Percentiles rank a stretch among this genome's conserved stretches.
Evolutionary conservation across 2,113 vertebrate genomes (phyloP).

Genomic region (Pitta sordida): DNA sequence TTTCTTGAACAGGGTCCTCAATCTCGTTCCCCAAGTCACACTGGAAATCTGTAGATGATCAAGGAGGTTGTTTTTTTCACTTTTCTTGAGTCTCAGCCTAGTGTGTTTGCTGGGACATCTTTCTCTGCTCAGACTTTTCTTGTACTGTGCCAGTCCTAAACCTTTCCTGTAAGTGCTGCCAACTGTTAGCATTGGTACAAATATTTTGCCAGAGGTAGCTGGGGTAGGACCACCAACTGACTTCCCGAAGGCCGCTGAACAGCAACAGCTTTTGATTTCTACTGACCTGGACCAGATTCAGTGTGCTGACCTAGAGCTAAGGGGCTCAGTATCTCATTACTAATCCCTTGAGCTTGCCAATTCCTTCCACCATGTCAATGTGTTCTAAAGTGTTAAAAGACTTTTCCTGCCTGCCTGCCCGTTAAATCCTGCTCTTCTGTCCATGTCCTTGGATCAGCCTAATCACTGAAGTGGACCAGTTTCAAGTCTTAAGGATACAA

Average conservation of each 20-base stretch:
- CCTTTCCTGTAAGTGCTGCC: neutral
- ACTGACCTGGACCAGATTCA: conserved; percentile 58
- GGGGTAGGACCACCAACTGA: conserved; percentile 39
- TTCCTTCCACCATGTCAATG: conserved; percentile 60
- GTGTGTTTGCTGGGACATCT: neutral
- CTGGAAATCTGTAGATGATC: neutral
- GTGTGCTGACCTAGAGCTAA: conserved; percentile 62
- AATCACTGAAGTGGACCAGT: conserved; percentile 54
- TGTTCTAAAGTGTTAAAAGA: conserved; percentile 67
- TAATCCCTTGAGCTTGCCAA: conserved; percentile 66
- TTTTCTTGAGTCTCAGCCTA: neutral
- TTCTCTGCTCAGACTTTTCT: neutral
- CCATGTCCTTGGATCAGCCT: conserved; percentile 54
- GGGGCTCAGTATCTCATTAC: conserved; percentile 66
- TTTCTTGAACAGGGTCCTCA: neutral
- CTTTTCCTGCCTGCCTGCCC: conserved; percentile 54
- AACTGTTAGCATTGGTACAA: neutral
- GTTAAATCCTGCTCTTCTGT: conserved; percentile 51
- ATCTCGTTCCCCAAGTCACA: neutral
- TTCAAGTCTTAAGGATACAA: conserved; percentile 18
- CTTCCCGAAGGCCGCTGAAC: conserved; percentile 12
- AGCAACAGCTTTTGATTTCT: conserved; percentile 61
- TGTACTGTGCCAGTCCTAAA: neutral
- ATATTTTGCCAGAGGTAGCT: neutral
- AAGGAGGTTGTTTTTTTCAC: neutral